phyloP scores from a whole-genome alignment of 2,113 vertebrate genomes.

The Butastur rufipennis region DNA sequence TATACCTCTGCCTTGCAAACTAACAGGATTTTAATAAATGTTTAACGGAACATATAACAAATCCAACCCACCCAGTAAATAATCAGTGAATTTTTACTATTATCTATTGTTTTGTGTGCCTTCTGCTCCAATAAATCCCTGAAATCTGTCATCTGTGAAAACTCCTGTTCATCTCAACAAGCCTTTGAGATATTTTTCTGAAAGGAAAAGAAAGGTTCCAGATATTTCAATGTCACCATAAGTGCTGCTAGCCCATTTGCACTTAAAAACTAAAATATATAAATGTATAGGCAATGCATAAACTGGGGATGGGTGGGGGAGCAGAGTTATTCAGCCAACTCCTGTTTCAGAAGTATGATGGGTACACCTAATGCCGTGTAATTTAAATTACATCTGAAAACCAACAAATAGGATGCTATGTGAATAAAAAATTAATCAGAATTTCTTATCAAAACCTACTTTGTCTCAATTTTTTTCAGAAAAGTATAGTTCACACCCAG shows the following conservation, averaged over 20 bases:
- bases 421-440: not conserved
- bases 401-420: not conserved
- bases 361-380: not conserved
- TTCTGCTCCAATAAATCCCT: not conserved
- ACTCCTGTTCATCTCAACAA: not conserved
- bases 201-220: not conserved
- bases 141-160: not conserved
- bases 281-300: not conserved
- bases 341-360: not conserved
- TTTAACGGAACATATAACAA: not conserved
- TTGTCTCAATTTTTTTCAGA: not conserved
- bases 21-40: not conserved
- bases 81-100: not conserved
- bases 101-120: not conserved
- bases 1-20: not conserved
- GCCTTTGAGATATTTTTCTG: not conserved
- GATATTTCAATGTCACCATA: not conserved
- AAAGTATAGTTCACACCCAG: not conserved
- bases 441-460: not conserved
- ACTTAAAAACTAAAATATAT: not conserved
- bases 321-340: not conserved
- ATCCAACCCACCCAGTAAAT: not conserved
- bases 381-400: not conserved
- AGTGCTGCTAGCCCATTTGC: rapidly evolving
- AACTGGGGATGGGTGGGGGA: not conserved